A percentile compares a stretch with the other conserved stretches of the same genome.
phyloP scores from a whole-genome alignment of 2,888 invertebrate species.

The Strigamia transsilvanica region DNA sequence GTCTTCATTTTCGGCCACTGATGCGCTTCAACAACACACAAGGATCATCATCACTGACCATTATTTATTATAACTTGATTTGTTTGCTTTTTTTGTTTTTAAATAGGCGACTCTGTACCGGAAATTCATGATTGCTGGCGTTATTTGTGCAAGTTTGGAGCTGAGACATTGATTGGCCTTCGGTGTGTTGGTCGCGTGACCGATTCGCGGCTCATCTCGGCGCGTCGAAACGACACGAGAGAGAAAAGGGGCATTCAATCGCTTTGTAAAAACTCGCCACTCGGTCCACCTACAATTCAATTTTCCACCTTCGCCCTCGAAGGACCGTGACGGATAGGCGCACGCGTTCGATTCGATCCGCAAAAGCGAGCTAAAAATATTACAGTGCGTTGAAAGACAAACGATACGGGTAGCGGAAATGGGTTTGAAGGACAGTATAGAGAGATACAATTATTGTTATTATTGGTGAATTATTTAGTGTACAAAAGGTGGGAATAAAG shows the following conservation, averaged over 20 bases:
- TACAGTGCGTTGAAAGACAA: not conserved
- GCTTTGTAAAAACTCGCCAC: constrained; percentile 27
- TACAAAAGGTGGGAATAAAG: not conserved
- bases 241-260: not conserved
- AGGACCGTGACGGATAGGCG: constrained; percentile 1
- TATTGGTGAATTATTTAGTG: not conserved
- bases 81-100: too few relatives aligned
- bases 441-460: constrained; percentile 9
- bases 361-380: not conserved
- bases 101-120: not conserved
- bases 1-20: constrained; percentile 29
- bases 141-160: not conserved
- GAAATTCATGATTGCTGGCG: not conserved
- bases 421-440: constrained; percentile 6
- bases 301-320: constrained; percentile 33
- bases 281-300: constrained; percentile 13
- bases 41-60: not conserved
- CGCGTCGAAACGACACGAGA: constrained; percentile 17
- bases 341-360: constrained; percentile 17
- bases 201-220: constrained; percentile 24
- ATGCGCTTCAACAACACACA: constrained; percentile 13
- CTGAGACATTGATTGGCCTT: constrained; percentile 18
- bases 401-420: constrained; percentile 37
- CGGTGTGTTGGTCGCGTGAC: constrained; percentile 27
- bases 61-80: too few relatives aligned